These are phyloP conservation scores for Numenius arquata DNA, from an alignment of 2,113 vertebrate species.

Conservation along the genomic window DNA sequence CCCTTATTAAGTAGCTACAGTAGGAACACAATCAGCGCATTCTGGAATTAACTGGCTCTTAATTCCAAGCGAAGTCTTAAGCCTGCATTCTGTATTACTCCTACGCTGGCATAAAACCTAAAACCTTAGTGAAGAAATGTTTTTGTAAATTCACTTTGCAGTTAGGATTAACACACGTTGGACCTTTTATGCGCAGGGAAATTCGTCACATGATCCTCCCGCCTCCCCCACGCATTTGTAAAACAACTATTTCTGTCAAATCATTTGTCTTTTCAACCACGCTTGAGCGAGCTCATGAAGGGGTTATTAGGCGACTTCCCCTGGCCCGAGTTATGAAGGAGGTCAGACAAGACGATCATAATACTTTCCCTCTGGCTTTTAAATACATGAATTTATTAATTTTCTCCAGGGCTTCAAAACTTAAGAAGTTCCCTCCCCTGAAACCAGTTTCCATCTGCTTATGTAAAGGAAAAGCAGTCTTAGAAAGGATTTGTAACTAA, in stretches of 20 bases:
- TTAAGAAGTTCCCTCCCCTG: neutral
- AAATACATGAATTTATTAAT: slow-evolving; percentile 23
- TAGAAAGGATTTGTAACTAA: slow-evolving; percentile 50
- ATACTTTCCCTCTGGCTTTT: neutral
- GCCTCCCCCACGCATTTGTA: neutral
- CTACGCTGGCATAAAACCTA: neutral
- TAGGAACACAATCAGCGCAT: slow-evolving; percentile 36
- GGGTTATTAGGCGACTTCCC: neutral
- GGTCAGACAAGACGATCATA: neutral
- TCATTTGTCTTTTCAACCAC: neutral
- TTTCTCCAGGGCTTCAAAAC: slow-evolving; percentile 29
- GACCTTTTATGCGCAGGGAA: neutral
- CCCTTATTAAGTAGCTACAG: slow-evolving; percentile 40
- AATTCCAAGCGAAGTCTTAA: slow-evolving; percentile 47
- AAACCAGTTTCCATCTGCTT: slow-evolving; percentile 29
- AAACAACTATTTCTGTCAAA: neutral
- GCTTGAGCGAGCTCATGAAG: neutral
- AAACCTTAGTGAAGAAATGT: neutral
- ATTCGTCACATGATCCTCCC: neutral
- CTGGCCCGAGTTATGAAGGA: neutral
- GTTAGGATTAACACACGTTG: neutral
- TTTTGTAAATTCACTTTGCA: slow-evolving; percentile 23
- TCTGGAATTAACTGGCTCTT: slow-evolving; percentile 56
- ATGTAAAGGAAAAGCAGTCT: slow-evolving; percentile 13
- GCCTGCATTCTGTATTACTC: neutral